phyloP scores from a whole-genome alignment of 2,113 vertebrate genomes.

The Cyprinodon brontotheroides region DNA sequence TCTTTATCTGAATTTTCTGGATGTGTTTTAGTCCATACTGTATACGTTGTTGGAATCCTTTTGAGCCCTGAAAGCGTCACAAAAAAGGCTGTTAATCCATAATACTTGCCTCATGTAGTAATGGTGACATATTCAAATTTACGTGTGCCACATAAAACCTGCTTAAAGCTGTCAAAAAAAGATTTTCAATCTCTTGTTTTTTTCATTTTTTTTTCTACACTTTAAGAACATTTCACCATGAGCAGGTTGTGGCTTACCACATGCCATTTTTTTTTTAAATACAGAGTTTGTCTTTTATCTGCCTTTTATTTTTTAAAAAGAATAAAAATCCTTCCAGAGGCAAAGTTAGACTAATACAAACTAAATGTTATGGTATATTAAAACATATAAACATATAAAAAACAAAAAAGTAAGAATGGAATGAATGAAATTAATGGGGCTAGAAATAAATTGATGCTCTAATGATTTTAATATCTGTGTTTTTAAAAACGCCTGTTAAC shows the following conservation, averaged over 20 bases:
- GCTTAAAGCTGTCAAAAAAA: slow-evolving; percentile 55
- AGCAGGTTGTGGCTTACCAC: slow-evolving; percentile 68
- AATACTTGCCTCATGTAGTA: slow-evolving; percentile 50
- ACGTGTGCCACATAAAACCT: slow-evolving; percentile 64
- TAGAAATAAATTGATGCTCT: slow-evolving; percentile 72
- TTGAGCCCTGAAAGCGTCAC: slow-evolving; percentile 19
- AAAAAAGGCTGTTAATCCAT: slow-evolving; percentile 26
- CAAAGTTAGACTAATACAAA: slow-evolving; percentile 74
- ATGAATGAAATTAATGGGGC: slow-evolving; percentile 72
- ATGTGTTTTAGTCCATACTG: slow-evolving; percentile 53
- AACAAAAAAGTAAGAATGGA: slow-evolving; percentile 33
- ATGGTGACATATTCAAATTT: slow-evolving; percentile 52
- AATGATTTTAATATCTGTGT: slow-evolving; percentile 84
- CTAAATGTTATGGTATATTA: slow-evolving; percentile 80
- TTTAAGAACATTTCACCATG: slow-evolving; percentile 54
- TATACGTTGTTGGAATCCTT: slow-evolving; percentile 30
- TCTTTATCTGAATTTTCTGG: slow-evolving; percentile 59
- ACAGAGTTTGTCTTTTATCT: slow-evolving; percentile 52
- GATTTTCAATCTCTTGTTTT: slow-evolving; percentile 28
- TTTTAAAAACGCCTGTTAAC: slow-evolving; percentile 84
- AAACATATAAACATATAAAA: slow-evolving; percentile 79
- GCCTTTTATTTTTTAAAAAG: slow-evolving; percentile 44
- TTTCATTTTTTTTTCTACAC: slow-evolving; percentile 22
- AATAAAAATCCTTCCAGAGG: slow-evolving; percentile 63
- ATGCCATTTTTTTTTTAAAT: slow-evolving; percentile 62